Percentiles rank a stretch among this genome's conserved stretches.
These are phyloP conservation scores for Lepidothrix coronata DNA, from an alignment of 2,113 vertebrate species.

Conservation along the genomic window DNA sequence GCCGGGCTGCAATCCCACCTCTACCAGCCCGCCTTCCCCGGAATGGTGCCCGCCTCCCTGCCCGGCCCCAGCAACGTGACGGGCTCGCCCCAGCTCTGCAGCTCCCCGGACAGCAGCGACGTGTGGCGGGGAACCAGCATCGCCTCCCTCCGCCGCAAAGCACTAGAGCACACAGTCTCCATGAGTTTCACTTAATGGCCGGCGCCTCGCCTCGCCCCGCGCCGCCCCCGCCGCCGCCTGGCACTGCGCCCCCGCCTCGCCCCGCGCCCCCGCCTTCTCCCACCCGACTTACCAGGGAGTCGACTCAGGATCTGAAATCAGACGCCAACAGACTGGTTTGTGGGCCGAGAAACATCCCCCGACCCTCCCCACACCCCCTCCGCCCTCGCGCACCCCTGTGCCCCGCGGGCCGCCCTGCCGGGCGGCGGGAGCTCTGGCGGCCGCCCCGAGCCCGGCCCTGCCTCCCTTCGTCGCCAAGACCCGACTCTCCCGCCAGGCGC, in stretches of 20 bases:
- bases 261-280: not conserved
- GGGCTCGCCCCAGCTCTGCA: constrained; percentile 94
- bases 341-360: constrained; percentile 52
- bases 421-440: not conserved
- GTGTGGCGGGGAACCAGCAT: constrained; percentile 99
- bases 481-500: not conserved
- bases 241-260: no score
- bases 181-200: constrained; percentile 96
- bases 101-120: constrained; percentile 94
- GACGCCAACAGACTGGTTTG: constrained; percentile 64
- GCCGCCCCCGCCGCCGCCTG: no score
- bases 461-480: not conserved
- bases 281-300: constrained; percentile 69
- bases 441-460: not conserved
- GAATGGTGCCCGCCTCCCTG: constrained; percentile 94
- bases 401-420: not conserved
- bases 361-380: not conserved
- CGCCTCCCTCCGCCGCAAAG: constrained; percentile 95
- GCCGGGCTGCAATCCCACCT: constrained; percentile 94
- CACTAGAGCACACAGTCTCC: constrained; percentile 98
- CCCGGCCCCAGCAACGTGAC: constrained; percentile 91
- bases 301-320: constrained; percentile 79
- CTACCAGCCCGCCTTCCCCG: constrained; percentile 94
- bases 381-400: not conserved
- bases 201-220: not conserved